Evolutionary conservation across 2,888 invertebrate species (phyloP).

Genomic region (Acleris cristana): DNA sequence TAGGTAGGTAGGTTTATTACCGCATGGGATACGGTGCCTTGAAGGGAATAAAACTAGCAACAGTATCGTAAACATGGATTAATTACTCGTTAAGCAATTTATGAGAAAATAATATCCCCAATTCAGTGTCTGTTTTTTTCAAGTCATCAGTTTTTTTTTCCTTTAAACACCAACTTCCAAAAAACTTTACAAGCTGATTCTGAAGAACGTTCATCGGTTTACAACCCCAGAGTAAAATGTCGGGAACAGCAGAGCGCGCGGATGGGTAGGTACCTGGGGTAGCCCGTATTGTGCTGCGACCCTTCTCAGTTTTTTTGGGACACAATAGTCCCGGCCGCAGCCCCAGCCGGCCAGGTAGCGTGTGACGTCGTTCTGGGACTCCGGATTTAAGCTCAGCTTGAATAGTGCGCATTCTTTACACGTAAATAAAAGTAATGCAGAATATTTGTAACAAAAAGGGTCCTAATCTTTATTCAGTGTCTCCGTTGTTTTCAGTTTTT

Average conservation of each 20-base stretch:
- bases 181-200: too few relatives aligned
- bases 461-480: conserved; percentile 31
- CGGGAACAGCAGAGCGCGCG: conserved; percentile 11
- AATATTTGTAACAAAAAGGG: conserved; percentile 47
- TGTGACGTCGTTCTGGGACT: conserved; percentile 58
- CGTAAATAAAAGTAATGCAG: conserved; percentile 40
- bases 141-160: too few relatives aligned
- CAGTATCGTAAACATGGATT: not conserved
- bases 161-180: too few relatives aligned
- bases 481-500: conserved; percentile 29
- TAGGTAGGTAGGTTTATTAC: conserved; percentile 20
- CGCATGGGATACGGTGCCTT: conserved; percentile 16
- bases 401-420: conserved; percentile 58
- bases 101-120: not conserved
- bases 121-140: too few relatives aligned
- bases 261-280: conserved; percentile 50
- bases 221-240: conserved; percentile 2
- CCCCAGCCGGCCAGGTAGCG: conserved; percentile 72
- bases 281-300: conserved; percentile 65
- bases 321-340: conserved; percentile 70
- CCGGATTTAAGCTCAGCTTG: conserved; percentile 60
- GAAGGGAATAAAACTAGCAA: not conserved
- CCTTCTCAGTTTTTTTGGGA: conserved; percentile 77
- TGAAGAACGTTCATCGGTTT: not conserved
- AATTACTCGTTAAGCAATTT: not conserved